A percentile compares a stretch with the other conserved stretches of the same genome.
Conservation (phyloP, 1,140 invertebrate genomes). For the Danaus melanippus region DNA sequence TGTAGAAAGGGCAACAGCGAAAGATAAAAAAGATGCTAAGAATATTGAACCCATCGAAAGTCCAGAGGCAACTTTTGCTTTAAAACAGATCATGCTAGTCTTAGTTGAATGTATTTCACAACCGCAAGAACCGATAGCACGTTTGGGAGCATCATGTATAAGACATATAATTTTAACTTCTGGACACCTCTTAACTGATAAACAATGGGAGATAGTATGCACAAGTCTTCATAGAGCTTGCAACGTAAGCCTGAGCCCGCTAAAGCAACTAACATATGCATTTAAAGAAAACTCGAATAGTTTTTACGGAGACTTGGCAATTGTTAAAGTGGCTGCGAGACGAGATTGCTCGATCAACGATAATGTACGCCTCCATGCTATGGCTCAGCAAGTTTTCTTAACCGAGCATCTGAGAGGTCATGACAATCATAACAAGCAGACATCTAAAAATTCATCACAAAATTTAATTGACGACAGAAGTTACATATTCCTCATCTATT, state of each 20-base stretch:
- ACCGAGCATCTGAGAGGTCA: conserved; percentile 70
- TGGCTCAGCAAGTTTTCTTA: conserved; percentile 87
- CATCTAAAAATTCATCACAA: conserved; percentile 52
- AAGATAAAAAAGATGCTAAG: conserved; percentile 49
- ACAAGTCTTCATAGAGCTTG: conserved; percentile 85
- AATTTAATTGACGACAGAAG: conserved; percentile 82
- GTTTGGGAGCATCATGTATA: conserved; percentile 93
- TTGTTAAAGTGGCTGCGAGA: conserved; percentile 93
- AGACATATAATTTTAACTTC: conserved; percentile 89
- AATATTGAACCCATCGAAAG: conserved; percentile 67
- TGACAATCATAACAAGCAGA: conserved; percentile 47
- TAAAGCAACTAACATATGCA: conserved; percentile 88
- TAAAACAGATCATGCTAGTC: conserved; percentile 90
- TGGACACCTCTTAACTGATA: conserved; percentile 83
- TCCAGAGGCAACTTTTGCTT: conserved; percentile 80
- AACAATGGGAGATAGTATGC: conserved; percentile 89
- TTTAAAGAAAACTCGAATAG: conserved; percentile 92
- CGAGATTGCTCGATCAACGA: conserved; percentile 87
- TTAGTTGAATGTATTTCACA: conserved; percentile 93
- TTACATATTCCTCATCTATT: conserved; percentile 92
- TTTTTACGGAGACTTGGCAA: conserved; percentile 93
- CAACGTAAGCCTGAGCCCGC: conserved; percentile 85
- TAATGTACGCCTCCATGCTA: conserved; percentile 84
- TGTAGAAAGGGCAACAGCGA: conserved; percentile 38
- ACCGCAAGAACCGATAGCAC: conserved; percentile 87